Conservation (phyloP, 37 sponge, comb jelly and placozoan species). For the Diacarnus erythraeanus region DNA sequence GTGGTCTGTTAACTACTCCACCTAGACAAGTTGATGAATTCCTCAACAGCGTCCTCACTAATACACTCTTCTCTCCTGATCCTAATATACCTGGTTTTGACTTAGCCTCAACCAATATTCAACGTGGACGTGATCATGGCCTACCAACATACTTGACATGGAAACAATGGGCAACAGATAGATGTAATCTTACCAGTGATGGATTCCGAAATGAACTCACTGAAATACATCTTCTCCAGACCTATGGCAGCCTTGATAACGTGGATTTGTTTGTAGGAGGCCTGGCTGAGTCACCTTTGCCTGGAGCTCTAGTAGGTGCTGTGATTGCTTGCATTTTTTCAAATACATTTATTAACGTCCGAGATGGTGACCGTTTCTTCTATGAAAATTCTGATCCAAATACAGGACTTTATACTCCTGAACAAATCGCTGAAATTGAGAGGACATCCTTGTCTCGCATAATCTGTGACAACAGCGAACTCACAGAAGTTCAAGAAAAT, state of each 20-base stretch:
- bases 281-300: constrained; percentile 68
- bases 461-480: constrained; percentile 85
- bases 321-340: constrained; percentile 90
- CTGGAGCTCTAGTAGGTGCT: constrained; percentile 74
- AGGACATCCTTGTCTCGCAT: constrained; percentile 63
- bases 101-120: constrained; percentile 73
- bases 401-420: constrained; percentile 67
- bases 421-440: constrained; percentile 58
- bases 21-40: constrained; percentile 60
- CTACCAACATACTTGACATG: constrained; percentile 68
- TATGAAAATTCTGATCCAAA: constrained; percentile 63
- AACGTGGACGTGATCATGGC: constrained; percentile 88
- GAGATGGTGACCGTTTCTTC: constrained; percentile 95
- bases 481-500: constrained; percentile 59
- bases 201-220: constrained; percentile 19
- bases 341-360: constrained; percentile 58
- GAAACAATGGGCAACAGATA: constrained; percentile 2
- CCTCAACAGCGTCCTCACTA: constrained; percentile 52
- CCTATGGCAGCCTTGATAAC: constrained; percentile 62
- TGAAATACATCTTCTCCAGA: constrained; percentile 21
- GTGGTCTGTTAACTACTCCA: constrained; percentile 53
- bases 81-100: constrained; percentile 5
- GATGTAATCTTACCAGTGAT: not conserved
- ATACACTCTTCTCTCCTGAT: constrained; percentile 49
- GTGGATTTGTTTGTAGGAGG: constrained; percentile 87